Evolutionary conservation across 92 coral and sea anemone genomes (phyloP).

Genomic region (Heliopora coerulea): DNA sequence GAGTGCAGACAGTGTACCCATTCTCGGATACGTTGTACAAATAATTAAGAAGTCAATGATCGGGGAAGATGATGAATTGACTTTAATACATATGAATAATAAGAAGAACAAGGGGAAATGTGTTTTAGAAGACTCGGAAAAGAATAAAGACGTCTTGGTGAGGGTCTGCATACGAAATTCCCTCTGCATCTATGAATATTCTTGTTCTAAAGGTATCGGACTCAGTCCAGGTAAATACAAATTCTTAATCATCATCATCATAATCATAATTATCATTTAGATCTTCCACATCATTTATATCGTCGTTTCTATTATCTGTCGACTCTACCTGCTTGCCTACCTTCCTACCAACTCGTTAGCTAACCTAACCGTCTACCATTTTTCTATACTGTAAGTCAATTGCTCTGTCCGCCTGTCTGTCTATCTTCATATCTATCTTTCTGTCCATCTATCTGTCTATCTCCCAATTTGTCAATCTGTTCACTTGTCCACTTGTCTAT

Average conservation of each 20-base stretch:
- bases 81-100: neutral
- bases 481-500: too few species aligned
- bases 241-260: neutral
- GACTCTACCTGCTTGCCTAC: too few species aligned
- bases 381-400: too few species aligned
- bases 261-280: too few species aligned
- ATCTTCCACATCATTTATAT: too few species aligned
- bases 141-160: neutral
- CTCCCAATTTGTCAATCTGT: too few species aligned
- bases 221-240: conserved; percentile 6
- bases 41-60: conserved; percentile 9
- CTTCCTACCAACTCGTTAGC: too few species aligned
- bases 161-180: conserved; percentile 33
- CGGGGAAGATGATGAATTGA: neutral
- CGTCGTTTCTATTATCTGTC: too few species aligned
- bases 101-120: neutral
- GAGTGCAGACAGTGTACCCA: neutral
- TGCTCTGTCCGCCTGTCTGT: too few species aligned
- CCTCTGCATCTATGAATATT: conserved; percentile 22
- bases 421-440: too few species aligned
- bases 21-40: conserved; percentile 34
- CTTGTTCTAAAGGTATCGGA: conserved; percentile 16
- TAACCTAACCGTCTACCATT: too few species aligned
- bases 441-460: too few species aligned
- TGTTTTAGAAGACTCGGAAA: neutral